Percentiles rank a stretch among this genome's conserved stretches.
Conservation (phyloP, 2,888 invertebrate species). For the Stenotaenia linearis region DNA sequence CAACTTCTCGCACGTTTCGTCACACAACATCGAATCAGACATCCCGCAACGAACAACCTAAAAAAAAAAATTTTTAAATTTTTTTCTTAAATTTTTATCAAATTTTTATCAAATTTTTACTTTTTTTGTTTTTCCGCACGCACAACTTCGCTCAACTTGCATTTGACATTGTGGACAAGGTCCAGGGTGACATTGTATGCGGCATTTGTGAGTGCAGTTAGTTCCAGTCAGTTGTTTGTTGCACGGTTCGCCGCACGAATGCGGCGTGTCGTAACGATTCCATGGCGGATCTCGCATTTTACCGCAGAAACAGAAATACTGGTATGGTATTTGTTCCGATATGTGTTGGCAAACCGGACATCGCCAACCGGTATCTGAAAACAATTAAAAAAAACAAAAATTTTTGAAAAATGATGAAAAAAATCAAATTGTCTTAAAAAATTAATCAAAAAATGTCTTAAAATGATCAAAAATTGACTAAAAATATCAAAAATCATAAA, state of each 20-base stretch:
- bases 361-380: slow-evolving; percentile 67
- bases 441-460: background rate
- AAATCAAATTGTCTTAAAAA: no score
- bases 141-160: slow-evolving; percentile 66
- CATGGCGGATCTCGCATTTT: slow-evolving; percentile 67
- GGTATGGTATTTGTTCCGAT: slow-evolving; percentile 63
- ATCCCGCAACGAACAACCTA: slow-evolving; percentile 63
- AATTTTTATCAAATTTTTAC: slow-evolving; percentile 36
- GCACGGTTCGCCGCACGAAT: slow-evolving; percentile 87
- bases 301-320: slow-evolving; percentile 88
- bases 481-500: no score
- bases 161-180: slow-evolving; percentile 86
- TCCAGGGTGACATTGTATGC: slow-evolving; percentile 84
- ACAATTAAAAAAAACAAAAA: background rate
- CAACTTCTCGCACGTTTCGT: slow-evolving; percentile 62
- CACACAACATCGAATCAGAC: slow-evolving; percentile 66
- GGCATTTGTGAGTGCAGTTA: slow-evolving; percentile 58
- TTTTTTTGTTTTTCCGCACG: slow-evolving; percentile 67
- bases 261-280: slow-evolving; percentile 72
- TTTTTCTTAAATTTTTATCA: background rate
- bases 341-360: slow-evolving; percentile 94
- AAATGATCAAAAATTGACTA: no score
- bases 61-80: slow-evolving; percentile 9
- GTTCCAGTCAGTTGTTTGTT: slow-evolving; percentile 54
- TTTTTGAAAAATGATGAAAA: no score